Evolutionary conservation across 2,113 vertebrate species (phyloP).

Genomic region (Oreochromis niloticus): DNA sequence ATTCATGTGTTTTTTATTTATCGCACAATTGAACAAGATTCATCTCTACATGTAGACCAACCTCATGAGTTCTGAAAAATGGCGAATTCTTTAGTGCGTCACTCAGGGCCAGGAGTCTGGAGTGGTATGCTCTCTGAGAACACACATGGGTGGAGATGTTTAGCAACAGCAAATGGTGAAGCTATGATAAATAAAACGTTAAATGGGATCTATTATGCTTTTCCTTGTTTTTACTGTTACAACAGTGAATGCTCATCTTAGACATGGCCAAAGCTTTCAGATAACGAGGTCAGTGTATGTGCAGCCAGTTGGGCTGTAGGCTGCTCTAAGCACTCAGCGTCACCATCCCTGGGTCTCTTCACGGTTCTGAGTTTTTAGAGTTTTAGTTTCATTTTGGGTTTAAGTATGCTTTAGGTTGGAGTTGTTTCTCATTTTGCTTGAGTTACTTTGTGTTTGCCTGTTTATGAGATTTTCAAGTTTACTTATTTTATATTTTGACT

Average conservation of each 20-base stretch:
- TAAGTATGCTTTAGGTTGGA: neutral
- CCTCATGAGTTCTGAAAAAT: slow-evolving; percentile 77
- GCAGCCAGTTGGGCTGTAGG: neutral
- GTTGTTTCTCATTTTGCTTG: neutral
- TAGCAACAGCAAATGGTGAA: neutral
- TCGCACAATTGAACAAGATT: neutral
- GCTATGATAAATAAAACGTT: neutral
- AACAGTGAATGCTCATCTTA: neutral
- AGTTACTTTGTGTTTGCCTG: neutral
- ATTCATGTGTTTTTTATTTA: neutral
- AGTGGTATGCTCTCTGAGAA: slow-evolving; percentile 67
- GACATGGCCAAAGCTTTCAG: neutral
- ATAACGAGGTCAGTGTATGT: neutral
- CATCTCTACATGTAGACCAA: slow-evolving; percentile 5
- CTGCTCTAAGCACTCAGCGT: neutral
- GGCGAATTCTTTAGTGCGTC: slow-evolving; percentile 60
- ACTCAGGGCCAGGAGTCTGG: slow-evolving; percentile 67
- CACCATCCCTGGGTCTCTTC: neutral
- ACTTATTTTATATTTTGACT: neutral
- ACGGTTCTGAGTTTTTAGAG: neutral
- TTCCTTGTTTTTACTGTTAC: neutral
- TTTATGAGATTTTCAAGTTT: neutral
- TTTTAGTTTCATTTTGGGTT: neutral
- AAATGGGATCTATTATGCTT: neutral
- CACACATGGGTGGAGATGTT: neutral